A percentile compares a stretch with the other conserved stretches of the same genome.
Conservation (phyloP, 2,888 invertebrate genomes). For the Apotomis turbidana region DNA sequence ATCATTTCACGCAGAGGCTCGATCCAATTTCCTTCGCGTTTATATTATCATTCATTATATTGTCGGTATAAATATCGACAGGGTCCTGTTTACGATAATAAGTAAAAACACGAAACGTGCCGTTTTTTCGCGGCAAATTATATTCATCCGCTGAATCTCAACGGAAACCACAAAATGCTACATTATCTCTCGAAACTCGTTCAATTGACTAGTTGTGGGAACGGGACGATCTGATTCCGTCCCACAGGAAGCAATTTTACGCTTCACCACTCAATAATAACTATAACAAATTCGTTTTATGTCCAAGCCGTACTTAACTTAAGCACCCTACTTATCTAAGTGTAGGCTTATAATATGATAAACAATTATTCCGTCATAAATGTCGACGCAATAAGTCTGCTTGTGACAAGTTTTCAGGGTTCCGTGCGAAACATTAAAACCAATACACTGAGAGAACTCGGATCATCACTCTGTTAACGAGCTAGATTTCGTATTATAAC, state of each 20-base stretch:
- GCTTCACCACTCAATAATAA: conserved; percentile 54
- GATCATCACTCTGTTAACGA: background rate
- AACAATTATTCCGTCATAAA: conserved; percentile 36
- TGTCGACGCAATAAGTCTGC: conserved; percentile 24
- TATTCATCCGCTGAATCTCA: conserved; percentile 42
- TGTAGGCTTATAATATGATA: conserved; percentile 39
- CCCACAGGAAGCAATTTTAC: conserved; percentile 74
- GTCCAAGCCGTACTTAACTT: conserved; percentile 33
- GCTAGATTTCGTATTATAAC: background rate
- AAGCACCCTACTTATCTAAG: conserved; percentile 39
- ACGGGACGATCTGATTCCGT: conserved; percentile 51
- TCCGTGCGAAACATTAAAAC: conserved; percentile 14
- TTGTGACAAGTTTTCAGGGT: conserved; percentile 35
- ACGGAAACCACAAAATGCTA: conserved; percentile 63
- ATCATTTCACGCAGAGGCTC: conserved; percentile 2
- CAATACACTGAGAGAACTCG: background rate
- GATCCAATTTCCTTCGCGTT: background rate
- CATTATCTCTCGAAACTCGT: conserved; percentile 59
- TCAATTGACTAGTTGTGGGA: conserved; percentile 57
- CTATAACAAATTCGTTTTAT: conserved; percentile 40
- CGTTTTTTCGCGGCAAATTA: conserved; percentile 35
- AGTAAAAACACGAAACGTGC: conserved; percentile 13
- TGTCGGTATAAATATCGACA: background rate
- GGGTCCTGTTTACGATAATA: background rate
- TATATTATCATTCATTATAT: background rate